Evolutionary conservation across 2,888 invertebrate species (phyloP), one percentile per base, ranked within the genome.

Genomic region (Choristoneura rosaceana): DNA sequence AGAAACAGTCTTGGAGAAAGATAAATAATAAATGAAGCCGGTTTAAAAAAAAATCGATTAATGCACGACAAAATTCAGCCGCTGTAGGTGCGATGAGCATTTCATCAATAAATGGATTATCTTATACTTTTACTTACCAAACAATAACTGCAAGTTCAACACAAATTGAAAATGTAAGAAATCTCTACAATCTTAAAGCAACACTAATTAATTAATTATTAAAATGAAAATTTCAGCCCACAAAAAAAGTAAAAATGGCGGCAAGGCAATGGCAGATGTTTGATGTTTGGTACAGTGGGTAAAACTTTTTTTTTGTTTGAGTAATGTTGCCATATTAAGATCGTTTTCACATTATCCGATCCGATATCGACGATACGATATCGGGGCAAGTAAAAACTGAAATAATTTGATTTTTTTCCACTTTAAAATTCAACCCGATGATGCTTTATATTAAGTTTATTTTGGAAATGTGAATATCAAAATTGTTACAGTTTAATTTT

Each of bases 201-300:
- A 52, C 15, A 52, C 38, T 38, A 14, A 50, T 69, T 69, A 25
- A 64, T 68, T 43, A 63, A 63, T 59, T 45, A 73, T 64, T 63
- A 64, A 43, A 63, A 68, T 63, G 50, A 68, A 58, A 60, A 52
- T 64, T 68, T 52, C 43, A 34, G n/a, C 59, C 52, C 59, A 69
- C 73, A 64, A 73, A 73, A 70, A 73, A 69, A 82, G 84, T 81
- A 87, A 89, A 90, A 90, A 91, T 91, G 91, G 91, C 91, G 90
- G 90, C 86, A 89, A 88, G 90, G 90, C 86, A 89, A 88, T 82
- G 81, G 79, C 78, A 78, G 75, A 71, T 76, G 71, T 74, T 70
- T 71, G 75, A 71, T 76, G 71, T 73, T 70, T 71, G 71, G 45
- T 70, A n/a, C n/a, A n/a, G n/a, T n/a, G n/a, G n/a, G 62, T 33